Conservation (phyloP, 2,113 vertebrate genomes). For the Delphinapterus leucas region DNA sequence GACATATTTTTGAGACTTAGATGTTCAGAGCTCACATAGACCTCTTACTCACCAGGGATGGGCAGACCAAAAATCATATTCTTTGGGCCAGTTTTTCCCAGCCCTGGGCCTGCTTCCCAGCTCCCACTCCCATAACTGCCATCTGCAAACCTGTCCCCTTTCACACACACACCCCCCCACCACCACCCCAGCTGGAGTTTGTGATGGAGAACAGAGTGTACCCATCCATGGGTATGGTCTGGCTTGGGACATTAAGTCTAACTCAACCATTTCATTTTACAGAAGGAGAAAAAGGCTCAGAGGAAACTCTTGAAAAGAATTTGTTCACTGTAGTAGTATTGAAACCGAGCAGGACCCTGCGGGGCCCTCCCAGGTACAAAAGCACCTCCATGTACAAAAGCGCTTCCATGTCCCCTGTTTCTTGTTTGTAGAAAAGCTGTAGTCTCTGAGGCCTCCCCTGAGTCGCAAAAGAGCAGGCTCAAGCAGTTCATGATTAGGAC, state of each 20-base stretch:
- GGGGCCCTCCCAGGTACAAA: not conserved
- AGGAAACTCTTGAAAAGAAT: not conserved
- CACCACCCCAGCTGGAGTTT: not conserved
- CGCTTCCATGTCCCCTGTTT: not conserved
- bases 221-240: not conserved
- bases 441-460: not conserved
- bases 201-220: not conserved
- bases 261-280: not conserved
- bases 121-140: not conserved
- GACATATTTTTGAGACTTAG: not conserved
- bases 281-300: not conserved
- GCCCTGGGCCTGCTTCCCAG: not conserved
- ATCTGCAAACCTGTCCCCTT: not conserved
- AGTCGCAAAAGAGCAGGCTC: not conserved
- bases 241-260: not conserved
- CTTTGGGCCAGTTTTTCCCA: not conserved
- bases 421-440: not conserved
- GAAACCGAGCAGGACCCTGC: not conserved
- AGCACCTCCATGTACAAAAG: not conserved
- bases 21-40: not conserved
- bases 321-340: not conserved
- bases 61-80: not conserved
- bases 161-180: too few relatives aligned
- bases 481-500: not conserved
- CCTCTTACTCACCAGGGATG: not conserved